Evolutionary conservation across 2,797 vertebrate genomes (phyloP), one percentile per base, ranked within the genome.

Genomic region (Gobionotothen gibberifrons): DNA sequence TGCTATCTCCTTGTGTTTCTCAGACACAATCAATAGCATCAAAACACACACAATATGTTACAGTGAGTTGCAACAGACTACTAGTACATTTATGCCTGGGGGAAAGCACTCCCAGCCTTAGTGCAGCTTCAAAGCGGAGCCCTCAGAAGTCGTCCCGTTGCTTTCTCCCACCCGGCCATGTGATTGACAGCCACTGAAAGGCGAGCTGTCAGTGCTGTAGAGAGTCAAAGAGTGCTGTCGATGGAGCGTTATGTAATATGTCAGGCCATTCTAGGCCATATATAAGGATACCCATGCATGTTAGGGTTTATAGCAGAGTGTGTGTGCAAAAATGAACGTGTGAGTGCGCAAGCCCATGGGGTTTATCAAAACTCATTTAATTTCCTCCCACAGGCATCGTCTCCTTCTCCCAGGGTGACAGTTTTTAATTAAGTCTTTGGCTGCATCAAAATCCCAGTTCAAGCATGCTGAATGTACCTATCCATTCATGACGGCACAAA

Each of bases 391-490:
- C 81, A 42, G 52, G 39, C 61, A 58, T 63, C 79, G 32, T 74
- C 64, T 52, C 61, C 55, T 68, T 69, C 15, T 82, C 68, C 81
- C 67, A 44, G 19, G 59, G 69, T 72, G 76, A 69, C 70, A 26
- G 17, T 73, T 77, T 84, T 83, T 82, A 90, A 89, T 90, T 79
- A 89, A 76, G 60, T 69, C 72, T 66, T 51, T 43, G 17, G 47
- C 62, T 81, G 17, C 79, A 60, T 84, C 64, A 54, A 60, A 84
- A 74, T 72, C 76, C 72, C 56, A 65, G 61, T 71, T 76, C 56
- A 32, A 71, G 80, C 83, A 66, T 76, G 79, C 42, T 85, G 89
- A 90, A 90, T 92, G 88, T 91, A 88, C 81, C 79, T 76, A 44
- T 74, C 65, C 69, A 61, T 89, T 77, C 64, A 72, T 61, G 74